These are phyloP conservation scores for Tolmerus cingulatus DNA, from an alignment of 2,888 invertebrate species.

Conservation along the genomic window DNA sequence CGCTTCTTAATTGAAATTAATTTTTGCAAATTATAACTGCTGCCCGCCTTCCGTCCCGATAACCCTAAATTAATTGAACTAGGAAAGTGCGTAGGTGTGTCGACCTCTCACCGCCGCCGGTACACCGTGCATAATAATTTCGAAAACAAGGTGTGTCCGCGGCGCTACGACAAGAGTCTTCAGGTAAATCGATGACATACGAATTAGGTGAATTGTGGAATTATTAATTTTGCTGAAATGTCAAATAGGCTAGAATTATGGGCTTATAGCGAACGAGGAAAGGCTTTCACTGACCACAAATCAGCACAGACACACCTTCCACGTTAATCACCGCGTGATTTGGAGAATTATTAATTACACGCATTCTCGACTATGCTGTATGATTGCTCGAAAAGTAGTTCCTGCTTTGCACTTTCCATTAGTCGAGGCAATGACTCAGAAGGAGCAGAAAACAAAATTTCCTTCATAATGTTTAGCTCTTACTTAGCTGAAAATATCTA, in stretches of 20 bases:
- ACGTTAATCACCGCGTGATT: not conserved
- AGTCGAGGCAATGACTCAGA: not conserved
- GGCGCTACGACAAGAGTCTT: not conserved
- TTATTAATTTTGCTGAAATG: not conserved
- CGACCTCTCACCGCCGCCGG: not conserved
- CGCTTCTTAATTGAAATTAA: slow-evolving; percentile 37
- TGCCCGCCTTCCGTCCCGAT: not conserved
- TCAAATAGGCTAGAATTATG: not conserved
- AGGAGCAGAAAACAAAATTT: not conserved
- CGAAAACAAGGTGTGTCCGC: slow-evolving; percentile 1
- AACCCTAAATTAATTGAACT: slow-evolving; percentile 26
- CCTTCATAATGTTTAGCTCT: not conserved
- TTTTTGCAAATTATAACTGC: slow-evolving; percentile 34
- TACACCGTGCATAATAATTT: not conserved
- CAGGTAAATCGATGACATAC: slow-evolving; percentile 21
- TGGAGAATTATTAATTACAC: not conserved
- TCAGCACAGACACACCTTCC: not conserved
- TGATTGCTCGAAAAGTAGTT: not conserved
- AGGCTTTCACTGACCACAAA: not conserved
- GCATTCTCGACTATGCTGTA: not conserved
- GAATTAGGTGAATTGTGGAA: slow-evolving; percentile 2
- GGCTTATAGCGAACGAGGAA: not conserved
- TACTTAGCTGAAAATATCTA: no score
- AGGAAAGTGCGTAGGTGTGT: slow-evolving; percentile 36
- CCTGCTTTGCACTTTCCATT: not conserved